A percentile compares a stretch with the other conserved stretches of the same genome.
Conservation (phyloP, 1,140 invertebrate species). For the Hycleus cichorii region DNA sequence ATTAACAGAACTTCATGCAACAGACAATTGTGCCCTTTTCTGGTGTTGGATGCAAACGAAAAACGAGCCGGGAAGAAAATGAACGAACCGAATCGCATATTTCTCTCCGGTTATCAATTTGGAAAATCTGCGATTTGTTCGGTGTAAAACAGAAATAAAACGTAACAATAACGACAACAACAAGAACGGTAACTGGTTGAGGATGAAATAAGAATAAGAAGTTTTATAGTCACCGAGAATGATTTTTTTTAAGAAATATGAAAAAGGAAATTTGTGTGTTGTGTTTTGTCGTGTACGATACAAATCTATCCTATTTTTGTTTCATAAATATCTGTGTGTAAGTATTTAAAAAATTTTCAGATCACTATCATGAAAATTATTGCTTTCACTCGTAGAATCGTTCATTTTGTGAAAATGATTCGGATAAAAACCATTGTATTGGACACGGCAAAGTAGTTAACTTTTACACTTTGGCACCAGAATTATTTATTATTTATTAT, state of each 20-base stretch:
- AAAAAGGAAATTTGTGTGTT: background rate
- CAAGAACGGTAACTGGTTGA: background rate
- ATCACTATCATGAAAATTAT: background rate
- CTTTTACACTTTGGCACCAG: slow-evolving; percentile 36
- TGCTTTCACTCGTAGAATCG: background rate
- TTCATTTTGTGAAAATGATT: slow-evolving; percentile 1
- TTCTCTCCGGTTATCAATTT: no score
- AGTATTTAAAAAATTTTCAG: no score
- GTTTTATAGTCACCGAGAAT: slow-evolving; percentile 28
- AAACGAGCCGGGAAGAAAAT: no score
- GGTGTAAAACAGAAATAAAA: no score
- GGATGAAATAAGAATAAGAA: slow-evolving; percentile 34
- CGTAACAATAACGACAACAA: no score
- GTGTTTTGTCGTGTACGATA: background rate
- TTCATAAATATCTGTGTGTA: no score
- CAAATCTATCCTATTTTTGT: background rate
- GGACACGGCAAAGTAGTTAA: slow-evolving; percentile 3
- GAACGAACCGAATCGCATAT: no score
- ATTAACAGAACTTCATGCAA: no score
- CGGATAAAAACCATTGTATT: background rate
- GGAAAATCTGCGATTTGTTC: no score
- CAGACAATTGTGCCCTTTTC: no score
- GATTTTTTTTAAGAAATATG: background rate
- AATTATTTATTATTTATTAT: slow-evolving; percentile 23
- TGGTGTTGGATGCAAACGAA: no score